Evolutionary conservation across 2,113 vertebrate genomes (phyloP).

Genomic region (Otolemur garnettii): DNA sequence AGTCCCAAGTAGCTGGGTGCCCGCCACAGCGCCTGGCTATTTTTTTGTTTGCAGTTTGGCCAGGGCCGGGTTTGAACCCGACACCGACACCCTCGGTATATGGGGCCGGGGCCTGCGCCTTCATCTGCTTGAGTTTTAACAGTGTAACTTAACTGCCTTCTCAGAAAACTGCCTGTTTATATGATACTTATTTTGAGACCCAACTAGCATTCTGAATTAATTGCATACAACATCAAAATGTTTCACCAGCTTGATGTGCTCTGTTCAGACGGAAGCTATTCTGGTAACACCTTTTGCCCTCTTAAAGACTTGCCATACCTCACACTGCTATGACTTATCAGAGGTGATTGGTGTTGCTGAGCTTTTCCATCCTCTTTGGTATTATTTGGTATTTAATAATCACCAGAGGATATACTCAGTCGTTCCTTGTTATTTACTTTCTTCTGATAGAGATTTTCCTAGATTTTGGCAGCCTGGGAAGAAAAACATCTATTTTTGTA

Average conservation of each 20-base stretch:
- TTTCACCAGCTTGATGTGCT: background rate
- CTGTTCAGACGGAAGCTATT: background rate
- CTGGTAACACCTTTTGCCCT: background rate
- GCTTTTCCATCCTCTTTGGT: too few relatives aligned
- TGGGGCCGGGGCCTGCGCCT: too few relatives aligned
- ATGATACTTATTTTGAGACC: background rate
- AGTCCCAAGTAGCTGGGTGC: too few relatives aligned
- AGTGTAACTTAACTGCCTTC: too few relatives aligned
- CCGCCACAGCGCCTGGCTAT: too few relatives aligned
- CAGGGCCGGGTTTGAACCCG: too few relatives aligned
- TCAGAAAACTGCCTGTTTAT: background rate
- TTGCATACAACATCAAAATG: too few relatives aligned
- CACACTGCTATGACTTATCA: accelerated
- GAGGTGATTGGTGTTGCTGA: background rate
- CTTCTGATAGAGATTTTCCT: background rate
- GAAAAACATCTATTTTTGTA: background rate
- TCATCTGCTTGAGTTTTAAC: background rate
- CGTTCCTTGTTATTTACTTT: background rate
- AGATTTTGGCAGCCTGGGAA: background rate
- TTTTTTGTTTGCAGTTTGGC: too few relatives aligned
- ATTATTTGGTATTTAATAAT: background rate
- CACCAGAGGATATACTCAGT: background rate
- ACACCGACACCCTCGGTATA: too few relatives aligned
- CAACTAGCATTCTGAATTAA: accelerated
- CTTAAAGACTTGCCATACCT: accelerated